Percentiles rank a stretch among this genome's conserved stretches.
Evolutionary conservation across 2,888 invertebrate species (phyloP).

Genomic region (Drosophila picticornis): DNA sequence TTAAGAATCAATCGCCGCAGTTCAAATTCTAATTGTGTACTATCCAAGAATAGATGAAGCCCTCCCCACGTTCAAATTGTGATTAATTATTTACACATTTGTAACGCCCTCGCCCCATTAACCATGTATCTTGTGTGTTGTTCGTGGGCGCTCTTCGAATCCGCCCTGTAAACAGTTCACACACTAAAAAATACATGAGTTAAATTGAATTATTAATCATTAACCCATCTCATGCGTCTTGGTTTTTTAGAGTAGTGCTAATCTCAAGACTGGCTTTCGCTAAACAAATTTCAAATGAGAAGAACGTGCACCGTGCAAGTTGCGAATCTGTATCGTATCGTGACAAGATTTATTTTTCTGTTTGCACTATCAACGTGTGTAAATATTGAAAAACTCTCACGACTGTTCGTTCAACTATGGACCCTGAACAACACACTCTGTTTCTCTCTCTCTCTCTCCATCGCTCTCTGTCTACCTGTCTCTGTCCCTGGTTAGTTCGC

Average conservation of each 20-base stretch:
- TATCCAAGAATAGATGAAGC: not conserved
- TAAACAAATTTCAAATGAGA: not conserved
- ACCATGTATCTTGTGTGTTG: not conserved
- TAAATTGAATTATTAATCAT: conserved; percentile 29
- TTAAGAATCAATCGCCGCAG: not conserved
- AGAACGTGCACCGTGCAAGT: conserved; percentile 8
- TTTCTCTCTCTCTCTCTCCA: conserved; percentile 4
- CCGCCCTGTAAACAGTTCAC: not conserved
- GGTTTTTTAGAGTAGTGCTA: conserved; percentile 9
- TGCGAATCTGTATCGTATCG: conserved; percentile 26
- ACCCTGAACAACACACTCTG: conserved; percentile 35
- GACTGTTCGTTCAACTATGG: conserved; percentile 63
- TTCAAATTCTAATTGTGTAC: not conserved
- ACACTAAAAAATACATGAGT: not conserved
- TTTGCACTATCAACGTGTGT: conserved; percentile 33
- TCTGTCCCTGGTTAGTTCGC: not conserved
- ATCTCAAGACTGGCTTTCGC: conserved; percentile 1
- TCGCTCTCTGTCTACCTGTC: not conserved
- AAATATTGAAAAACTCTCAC: conserved; percentile 26
- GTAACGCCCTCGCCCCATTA: not conserved
- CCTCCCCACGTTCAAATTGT: not conserved
- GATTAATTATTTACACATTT: not conserved
- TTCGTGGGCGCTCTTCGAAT: not conserved
- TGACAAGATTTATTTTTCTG: conserved; percentile 41
- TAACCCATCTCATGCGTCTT: conserved; percentile 12